Evolutionary conservation across 2,888 invertebrate species (phyloP), one percentile per base, ranked within the genome.

Genomic region (Tinea pellionella): DNA sequence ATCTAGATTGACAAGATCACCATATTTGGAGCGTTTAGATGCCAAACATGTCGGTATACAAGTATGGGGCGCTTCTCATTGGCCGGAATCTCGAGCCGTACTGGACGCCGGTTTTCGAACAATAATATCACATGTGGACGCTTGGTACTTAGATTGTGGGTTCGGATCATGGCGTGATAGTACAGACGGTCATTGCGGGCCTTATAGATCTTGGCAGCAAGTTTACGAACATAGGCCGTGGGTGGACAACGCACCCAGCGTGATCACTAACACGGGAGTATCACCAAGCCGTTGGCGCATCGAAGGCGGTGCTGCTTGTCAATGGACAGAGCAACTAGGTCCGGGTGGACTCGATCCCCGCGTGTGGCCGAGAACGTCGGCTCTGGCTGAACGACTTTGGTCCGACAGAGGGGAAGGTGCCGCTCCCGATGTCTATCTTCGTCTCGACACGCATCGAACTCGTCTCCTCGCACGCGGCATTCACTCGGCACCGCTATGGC

Each of bases 121-220:
- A 59, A 92, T 96, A 61, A 79, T 95, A 61, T 95, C 95, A 13
- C 95, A 96, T 78, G 95, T 95, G 60, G 95, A 96, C 74, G 94
- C 94, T 3, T 94, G 94, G 94, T 96, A 95, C 78, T 87, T 96
- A 65, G 95, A 96, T 75, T 96, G 95, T 72, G 96, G 96, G 0
- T 95, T 94, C 74, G 95, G 94, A 0, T 92, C 92, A 64, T 96
- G 96, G 96, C 89, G 95, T 19, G 93, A 94, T 70, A 91, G 91
- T 29, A 94, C 94, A 1, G 94, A 94, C 66, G 95, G 94, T 0
- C 94, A 95, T 67, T 96, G 96, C 74, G 94, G 95, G 16, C 95
- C 95, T 8, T 96, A 96, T 78, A 90, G 93, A 62, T 93, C 94
- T 58, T 96, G 96, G 96, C 95, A 96, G 75, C 93, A 92, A 63